Evolutionary conservation across 1,140 invertebrate species (phyloP).

Genomic region (Nylanderia fulva): DNA sequence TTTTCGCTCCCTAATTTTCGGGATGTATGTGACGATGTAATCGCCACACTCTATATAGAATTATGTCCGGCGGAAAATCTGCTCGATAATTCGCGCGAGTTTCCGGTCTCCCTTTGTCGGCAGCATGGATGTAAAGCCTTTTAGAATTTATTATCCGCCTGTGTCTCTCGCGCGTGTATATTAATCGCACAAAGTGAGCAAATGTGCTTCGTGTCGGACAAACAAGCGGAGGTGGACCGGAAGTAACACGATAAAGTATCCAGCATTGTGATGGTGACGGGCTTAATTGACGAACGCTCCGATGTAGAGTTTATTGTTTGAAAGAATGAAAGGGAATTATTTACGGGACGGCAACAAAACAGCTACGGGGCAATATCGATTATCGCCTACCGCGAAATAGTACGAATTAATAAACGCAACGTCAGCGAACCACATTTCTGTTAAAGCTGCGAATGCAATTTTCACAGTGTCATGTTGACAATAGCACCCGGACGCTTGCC

Average conservation of each 20-base stretch:
- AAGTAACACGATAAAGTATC: neutral
- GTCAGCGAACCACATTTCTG: neutral
- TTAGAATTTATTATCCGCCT: neutral
- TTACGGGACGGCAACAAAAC: neutral
- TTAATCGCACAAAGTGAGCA: neutral
- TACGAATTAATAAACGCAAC: constrained; percentile 6
- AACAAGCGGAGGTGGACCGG: neutral
- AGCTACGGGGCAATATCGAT: neutral
- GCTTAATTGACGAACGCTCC: constrained; percentile 9
- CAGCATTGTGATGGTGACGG: neutral
- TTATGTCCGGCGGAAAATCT: constrained; percentile 9
- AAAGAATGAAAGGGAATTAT: neutral
- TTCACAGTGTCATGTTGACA: neutral
- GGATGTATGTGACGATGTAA: too few species aligned
- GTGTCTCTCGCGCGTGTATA: neutral
- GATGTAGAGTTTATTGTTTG: neutral
- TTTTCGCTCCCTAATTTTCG: too few species aligned
- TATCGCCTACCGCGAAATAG: neutral
- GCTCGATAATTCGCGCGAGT: neutral
- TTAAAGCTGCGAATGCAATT: neutral
- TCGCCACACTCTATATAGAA: too few species aligned
- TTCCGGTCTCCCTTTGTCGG: neutral
- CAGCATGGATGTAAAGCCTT: neutral
- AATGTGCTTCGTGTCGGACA: neutral
- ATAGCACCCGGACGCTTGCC: neutral